phyloP scores from a whole-genome alignment of 2,888 invertebrate genomes.

The Ypsolopha sequella region DNA sequence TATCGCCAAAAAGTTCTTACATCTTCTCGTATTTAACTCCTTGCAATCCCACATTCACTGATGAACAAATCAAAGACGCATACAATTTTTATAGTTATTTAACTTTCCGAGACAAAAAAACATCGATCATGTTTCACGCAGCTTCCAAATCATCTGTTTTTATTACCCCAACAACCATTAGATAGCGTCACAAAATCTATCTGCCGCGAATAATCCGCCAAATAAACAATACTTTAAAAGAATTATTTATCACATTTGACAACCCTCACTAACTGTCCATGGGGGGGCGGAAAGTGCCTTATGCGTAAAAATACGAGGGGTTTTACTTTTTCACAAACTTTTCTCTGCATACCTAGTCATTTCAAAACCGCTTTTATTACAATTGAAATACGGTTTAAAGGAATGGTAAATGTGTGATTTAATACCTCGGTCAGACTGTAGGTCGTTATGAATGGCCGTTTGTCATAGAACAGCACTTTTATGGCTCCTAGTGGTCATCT shows the following conservation, averaged over 20 bases:
- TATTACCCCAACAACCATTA: not conserved
- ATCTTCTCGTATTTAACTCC: too few species aligned
- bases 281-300: slow-evolving; percentile 34
- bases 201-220: not conserved
- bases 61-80: too few species aligned
- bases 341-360: not conserved
- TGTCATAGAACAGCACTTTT: slow-evolving; percentile 48
- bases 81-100: too few species aligned
- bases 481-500: slow-evolving; percentile 23
- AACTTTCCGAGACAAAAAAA: too few species aligned
- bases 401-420: too few species aligned
- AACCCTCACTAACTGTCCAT: slow-evolving; percentile 10
- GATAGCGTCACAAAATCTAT: not conserved
- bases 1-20: too few species aligned
- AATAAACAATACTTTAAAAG: slow-evolving; percentile 3
- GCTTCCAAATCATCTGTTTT: not conserved
- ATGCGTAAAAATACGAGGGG: slow-evolving; percentile 44
- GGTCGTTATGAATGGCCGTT: slow-evolving; percentile 38
- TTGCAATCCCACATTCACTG: too few species aligned
- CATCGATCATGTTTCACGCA: too few species aligned
- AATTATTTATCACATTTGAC: slow-evolving; percentile 21
- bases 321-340: not conserved
- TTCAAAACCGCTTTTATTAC: not conserved
- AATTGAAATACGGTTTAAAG: not conserved
- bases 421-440: slow-evolving; percentile 1